Conservation (phyloP, 2,797 vertebrate genomes). For the Poecilia velifera region DNA sequence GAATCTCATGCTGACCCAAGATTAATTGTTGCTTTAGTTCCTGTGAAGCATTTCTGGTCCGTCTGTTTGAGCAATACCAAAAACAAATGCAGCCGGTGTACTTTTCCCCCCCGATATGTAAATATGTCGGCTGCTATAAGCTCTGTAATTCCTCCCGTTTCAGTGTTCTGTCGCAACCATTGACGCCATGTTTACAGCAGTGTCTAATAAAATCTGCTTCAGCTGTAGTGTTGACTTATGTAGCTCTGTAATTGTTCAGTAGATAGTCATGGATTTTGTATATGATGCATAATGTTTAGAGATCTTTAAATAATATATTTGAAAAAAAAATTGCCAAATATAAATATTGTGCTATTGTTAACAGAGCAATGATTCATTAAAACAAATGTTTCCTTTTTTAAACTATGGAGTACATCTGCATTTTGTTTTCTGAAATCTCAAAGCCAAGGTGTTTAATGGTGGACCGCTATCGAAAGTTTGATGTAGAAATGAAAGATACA, state of each 20-base stretch:
- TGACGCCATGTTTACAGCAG: background rate
- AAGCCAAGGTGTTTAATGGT: too few species aligned
- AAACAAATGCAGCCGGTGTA: background rate
- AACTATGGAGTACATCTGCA: background rate
- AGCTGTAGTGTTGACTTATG: background rate
- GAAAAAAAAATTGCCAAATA: background rate
- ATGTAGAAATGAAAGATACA: too few species aligned
- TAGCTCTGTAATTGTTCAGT: background rate
- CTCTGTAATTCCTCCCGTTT: background rate
- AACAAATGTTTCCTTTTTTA: background rate
- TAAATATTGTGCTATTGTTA: background rate
- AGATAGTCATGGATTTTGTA: background rate
- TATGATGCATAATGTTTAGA: background rate
- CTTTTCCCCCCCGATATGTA: background rate
- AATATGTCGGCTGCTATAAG: background rate
- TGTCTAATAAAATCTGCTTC: background rate
- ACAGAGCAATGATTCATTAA: background rate
- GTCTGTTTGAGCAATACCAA: background rate
- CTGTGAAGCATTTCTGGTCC: background rate
- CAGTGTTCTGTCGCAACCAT: background rate
- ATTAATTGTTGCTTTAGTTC: background rate
- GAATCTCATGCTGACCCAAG: background rate
- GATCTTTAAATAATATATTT: constrained; percentile 1
- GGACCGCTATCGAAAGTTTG: too few species aligned
- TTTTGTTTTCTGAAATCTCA: background rate